Percentiles rank a stretch among this genome's conserved stretches.
phyloP scores from a whole-genome alignment of 2,113 vertebrate genomes.

The Rafetus swinhoei region DNA sequence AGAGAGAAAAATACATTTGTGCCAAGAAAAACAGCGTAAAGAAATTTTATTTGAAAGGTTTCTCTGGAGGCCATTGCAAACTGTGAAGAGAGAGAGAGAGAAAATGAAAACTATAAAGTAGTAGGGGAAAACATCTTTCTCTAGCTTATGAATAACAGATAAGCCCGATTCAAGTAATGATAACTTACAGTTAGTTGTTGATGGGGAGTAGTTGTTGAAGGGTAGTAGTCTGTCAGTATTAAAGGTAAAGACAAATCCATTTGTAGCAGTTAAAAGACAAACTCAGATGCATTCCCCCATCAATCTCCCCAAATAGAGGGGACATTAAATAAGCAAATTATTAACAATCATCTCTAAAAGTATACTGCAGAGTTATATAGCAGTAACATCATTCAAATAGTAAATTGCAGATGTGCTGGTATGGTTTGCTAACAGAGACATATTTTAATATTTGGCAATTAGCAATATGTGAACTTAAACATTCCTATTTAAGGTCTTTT shows the following conservation, averaged over 20 bases:
- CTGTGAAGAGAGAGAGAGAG: not conserved
- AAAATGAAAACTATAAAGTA: not conserved
- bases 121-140: conserved; percentile 41
- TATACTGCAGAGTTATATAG: conserved; percentile 14
- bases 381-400: not conserved
- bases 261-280: conserved; percentile 42
- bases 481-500: conserved; percentile 17
- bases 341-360: conserved; percentile 51
- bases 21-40: conserved; percentile 31
- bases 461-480: not conserved
- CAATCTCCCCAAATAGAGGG: conserved; percentile 19
- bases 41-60: conserved; percentile 45
- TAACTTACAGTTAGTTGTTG: conserved; percentile 46
- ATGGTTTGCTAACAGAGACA: conserved; percentile 36
- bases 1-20: conserved; percentile 32
- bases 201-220: conserved; percentile 52
- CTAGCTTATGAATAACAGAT: conserved; percentile 65
- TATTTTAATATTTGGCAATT: not conserved
- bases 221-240: conserved; percentile 50
- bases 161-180: conserved; percentile 57
- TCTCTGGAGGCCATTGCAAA: conserved; percentile 60
- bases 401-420: not conserved
- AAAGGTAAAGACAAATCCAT: conserved; percentile 56
- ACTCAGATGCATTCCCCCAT: not conserved
- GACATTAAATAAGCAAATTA: conserved; percentile 37